Evolutionary conservation across 2,113 vertebrate species (phyloP).

Genomic region (Tetrao urogallus): DNA sequence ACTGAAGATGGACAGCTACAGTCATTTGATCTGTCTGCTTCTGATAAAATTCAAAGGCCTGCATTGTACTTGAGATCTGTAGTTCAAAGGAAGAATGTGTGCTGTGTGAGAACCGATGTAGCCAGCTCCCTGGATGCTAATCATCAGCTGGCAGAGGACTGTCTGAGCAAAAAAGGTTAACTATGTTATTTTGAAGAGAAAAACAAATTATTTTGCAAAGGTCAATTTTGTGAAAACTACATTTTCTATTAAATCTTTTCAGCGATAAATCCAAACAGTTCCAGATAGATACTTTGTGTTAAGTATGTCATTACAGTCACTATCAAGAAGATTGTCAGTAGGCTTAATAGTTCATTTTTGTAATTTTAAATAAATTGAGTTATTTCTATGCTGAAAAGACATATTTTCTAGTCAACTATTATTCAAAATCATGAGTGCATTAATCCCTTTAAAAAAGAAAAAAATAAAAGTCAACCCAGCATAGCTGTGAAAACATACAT

Average conservation of each 20-base stretch:
- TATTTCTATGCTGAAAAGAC: neutral
- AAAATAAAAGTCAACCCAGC: neutral
- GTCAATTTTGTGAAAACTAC: neutral
- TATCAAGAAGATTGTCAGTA: neutral
- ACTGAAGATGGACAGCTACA: neutral
- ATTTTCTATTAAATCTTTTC: neutral
- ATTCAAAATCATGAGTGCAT: neutral
- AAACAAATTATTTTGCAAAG: neutral
- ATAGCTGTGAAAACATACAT: neutral
- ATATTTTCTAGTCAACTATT: neutral
- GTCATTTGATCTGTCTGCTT: neutral
- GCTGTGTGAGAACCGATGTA: neutral
- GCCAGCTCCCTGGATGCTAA: neutral
- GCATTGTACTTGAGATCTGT: neutral
- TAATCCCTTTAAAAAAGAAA: neutral
- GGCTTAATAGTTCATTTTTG: neutral
- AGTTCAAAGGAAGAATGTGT: neutral
- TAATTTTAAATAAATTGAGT: neutral
- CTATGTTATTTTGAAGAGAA: neutral
- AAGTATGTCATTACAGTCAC: neutral
- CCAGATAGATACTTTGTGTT: neutral
- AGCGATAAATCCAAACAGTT: neutral
- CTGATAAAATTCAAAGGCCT: neutral
- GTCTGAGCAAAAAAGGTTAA: neutral
- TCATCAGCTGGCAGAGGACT: neutral